Base-by-base conservation (phyloP, 2,113 vertebrate genomes). In the Acrocephalus kingi region DNA sequence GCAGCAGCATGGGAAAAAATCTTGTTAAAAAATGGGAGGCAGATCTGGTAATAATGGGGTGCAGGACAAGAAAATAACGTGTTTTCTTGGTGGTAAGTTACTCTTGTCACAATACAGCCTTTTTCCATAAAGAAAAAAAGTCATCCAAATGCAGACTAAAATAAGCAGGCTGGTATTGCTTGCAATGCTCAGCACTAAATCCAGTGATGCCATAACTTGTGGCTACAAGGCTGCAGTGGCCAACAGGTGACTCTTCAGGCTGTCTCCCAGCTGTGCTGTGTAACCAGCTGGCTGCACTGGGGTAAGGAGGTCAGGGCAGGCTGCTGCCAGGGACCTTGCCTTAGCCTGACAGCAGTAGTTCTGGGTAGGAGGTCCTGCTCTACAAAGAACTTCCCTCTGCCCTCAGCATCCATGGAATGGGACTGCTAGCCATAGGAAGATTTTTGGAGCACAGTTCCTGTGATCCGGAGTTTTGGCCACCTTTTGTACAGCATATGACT, bases 61-160 rank as follows among this genome's bases (percentile, higher is more conserved):
- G 25, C 75, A 66, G 72, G 79, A 94, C 72, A 89, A 90, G 75
- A 90, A 96, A 86, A 95, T 66, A 46, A 43, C 8, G 55, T 92
- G 15, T 80, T 90, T 90, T 90, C 21, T 55, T 37, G 23, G 48
- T 67, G 72, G 21, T 31, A 46, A 41, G 67, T 51, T 88, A 62
- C 46, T 91, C 72, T 77, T 92, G 88, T 92, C 82, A 93, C 74
- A 91, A 82, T 63, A 56, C 9, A 84, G 56, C 33, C 56, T 71
- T 93, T 74, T 55, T 51, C 45, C 22, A 49, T 49, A 56, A 22
- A 52, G 58, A 41, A 84, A 85, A 85, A 52, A 75, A 12, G 6
- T 37, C 17, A 46, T 69, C 76, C 52, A 54, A 78, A 39, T 13
- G 45, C 24, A 86, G 46, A 41, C 45, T n/a, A 72, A 93, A 90